phyloP scores from a whole-genome alignment of 2,888 invertebrate species.

The Ochropacha duplaris region DNA sequence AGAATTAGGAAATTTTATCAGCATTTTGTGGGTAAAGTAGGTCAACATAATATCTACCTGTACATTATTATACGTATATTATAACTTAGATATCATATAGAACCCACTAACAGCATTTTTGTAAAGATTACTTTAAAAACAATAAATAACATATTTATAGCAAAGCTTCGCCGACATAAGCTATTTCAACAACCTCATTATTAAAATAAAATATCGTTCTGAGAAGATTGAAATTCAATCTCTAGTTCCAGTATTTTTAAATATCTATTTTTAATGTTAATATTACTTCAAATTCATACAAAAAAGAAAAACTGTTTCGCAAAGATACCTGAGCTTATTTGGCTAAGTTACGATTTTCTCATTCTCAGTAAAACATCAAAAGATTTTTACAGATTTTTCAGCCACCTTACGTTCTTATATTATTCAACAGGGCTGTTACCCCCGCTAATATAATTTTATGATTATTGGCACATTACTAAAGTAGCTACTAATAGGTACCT shows the following conservation, averaged over 20 bases:
- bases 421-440: neutral
- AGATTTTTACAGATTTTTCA: neutral
- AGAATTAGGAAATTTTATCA: neutral
- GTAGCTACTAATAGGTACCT: slow-evolving; percentile 4
- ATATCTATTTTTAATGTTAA: neutral
- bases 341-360: neutral
- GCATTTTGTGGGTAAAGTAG: neutral
- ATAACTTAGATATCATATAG: no score
- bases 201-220: neutral
- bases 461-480: slow-evolving; percentile 2
- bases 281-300: neutral
- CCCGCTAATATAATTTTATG: slow-evolving; percentile 3
- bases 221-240: neutral
- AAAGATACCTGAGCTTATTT: neutral
- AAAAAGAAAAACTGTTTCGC: neutral
- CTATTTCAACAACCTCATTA: neutral
- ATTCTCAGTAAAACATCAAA: neutral
- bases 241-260: no score
- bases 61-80: no score
- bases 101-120: no score
- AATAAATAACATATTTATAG: no score
- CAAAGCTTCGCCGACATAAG: neutral
- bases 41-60: neutral
- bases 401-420: no score
- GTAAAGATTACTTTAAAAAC: no score